phyloP scores from a whole-genome alignment of 2,888 invertebrate species.

The Napeogenes sylphis region DNA sequence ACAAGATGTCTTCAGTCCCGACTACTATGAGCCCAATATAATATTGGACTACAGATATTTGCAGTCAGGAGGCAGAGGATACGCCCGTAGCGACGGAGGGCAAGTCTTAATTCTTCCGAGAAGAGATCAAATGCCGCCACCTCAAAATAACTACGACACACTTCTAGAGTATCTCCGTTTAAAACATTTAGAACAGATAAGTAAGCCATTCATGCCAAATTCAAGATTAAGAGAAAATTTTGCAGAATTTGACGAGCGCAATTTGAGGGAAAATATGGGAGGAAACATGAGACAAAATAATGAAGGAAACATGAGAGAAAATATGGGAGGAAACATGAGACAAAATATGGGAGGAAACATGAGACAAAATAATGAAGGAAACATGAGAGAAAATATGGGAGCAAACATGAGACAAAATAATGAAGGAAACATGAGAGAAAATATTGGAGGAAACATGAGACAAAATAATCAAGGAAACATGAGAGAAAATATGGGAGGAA shows the following conservation, averaged over 20 bases:
- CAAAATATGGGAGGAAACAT: no score
- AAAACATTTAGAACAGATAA: slow-evolving; percentile 43
- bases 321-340: no score
- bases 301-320: no score
- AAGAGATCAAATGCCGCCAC: slow-evolving; percentile 41
- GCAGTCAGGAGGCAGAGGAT: slow-evolving; percentile 62
- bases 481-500: no score
- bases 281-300: no score
- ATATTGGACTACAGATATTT: slow-evolving; percentile 64
- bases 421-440: neutral
- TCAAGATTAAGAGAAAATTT: neutral
- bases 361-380: no score
- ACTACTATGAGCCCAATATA: slow-evolving; percentile 58
- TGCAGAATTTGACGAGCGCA: neutral
- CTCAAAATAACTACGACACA: slow-evolving; percentile 53
- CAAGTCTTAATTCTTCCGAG: slow-evolving; percentile 61
- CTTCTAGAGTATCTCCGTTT: slow-evolving; percentile 56
- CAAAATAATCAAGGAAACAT: neutral
- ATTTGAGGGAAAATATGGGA: neutral
- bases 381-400: neutral
- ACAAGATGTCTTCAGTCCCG: slow-evolving; percentile 54
- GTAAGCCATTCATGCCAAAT: slow-evolving; percentile 9
- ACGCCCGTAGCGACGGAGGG: slow-evolving; percentile 59
- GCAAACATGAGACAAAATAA: neutral
- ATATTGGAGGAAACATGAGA: neutral